Evolutionary conservation across 2,797 vertebrate species (phyloP).

Genomic region (Enteromius trimaculatus): DNA sequence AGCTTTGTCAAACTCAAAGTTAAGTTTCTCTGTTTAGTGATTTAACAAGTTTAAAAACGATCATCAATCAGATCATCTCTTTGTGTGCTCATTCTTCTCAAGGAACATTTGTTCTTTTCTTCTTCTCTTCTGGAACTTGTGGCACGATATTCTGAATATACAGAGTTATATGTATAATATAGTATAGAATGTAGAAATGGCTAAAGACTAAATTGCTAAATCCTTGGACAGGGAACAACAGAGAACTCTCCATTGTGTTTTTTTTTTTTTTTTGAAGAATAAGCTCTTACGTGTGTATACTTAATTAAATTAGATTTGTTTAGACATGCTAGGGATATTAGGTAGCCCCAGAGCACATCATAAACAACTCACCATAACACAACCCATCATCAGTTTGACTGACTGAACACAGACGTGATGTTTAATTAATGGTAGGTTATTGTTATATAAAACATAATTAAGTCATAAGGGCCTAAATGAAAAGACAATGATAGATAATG

Average conservation of each 20-base stretch:
- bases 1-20: conserved; percentile 62
- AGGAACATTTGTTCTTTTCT: conserved; percentile 58
- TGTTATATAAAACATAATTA: background rate
- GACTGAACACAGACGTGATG: background rate
- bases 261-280: background rate
- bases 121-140: conserved; percentile 59
- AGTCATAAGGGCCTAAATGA: background rate
- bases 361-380: background rate
- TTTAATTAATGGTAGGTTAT: background rate
- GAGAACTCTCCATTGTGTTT: background rate
- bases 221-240: background rate
- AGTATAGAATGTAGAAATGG: background rate
- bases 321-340: background rate
- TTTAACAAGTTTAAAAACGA: conserved; percentile 61
- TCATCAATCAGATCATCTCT: conserved; percentile 24
- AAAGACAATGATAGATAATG: conserved; percentile 5
- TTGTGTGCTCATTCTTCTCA: conserved; percentile 55
- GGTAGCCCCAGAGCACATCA: background rate
- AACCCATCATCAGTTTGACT: background rate
- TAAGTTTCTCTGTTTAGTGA: conserved; percentile 68
- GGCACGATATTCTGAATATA: conserved; percentile 24
- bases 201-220: background rate
- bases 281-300: background rate
- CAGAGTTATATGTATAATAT: background rate
- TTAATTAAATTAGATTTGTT: background rate